phyloP scores from a whole-genome alignment of 2,888 invertebrate genomes.

The Nemurella pictetii region DNA sequence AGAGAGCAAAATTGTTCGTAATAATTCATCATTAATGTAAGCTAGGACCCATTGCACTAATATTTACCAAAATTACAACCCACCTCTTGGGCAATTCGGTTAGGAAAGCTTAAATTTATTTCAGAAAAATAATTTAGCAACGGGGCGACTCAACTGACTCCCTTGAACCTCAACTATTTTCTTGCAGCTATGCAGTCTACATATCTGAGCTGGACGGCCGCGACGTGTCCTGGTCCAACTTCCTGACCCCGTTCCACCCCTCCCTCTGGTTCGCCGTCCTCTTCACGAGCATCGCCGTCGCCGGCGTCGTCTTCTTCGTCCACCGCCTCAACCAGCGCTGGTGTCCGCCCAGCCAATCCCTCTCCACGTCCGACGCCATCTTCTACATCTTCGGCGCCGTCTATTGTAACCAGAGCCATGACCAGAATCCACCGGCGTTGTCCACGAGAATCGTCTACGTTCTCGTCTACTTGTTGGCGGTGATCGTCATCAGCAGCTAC shows the following conservation, averaged over 20 bases:
- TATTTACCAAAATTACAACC: too few relatives aligned
- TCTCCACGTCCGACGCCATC: background rate
- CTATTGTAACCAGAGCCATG: conserved; percentile 26
- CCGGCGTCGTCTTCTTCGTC: background rate
- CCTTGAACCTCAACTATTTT: too few relatives aligned
- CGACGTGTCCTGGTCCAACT: background rate
- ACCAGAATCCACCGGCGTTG: background rate
- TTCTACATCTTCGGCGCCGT: conserved; percentile 27
- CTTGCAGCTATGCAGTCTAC: background rate
- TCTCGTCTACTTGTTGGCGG: conserved; percentile 10
- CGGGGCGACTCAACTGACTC: too few relatives aligned
- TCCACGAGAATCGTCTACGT: conserved; percentile 30
- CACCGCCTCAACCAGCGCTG: background rate
- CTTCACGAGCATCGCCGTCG: background rate
- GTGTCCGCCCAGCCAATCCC: background rate
- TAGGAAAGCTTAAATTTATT: too few relatives aligned
- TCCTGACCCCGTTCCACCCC: background rate
- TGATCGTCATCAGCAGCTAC: conserved; percentile 31
- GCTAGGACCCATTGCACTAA: too few relatives aligned
- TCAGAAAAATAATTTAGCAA: too few relatives aligned
- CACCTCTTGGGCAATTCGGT: too few relatives aligned
- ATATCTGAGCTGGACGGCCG: background rate
- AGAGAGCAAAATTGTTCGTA: too few relatives aligned
- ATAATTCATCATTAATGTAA: too few relatives aligned
- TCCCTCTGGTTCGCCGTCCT: background rate